Base-by-base conservation (phyloP, 35 echinoderm and acorn worm genomes). In the Lytechinus pictus region DNA sequence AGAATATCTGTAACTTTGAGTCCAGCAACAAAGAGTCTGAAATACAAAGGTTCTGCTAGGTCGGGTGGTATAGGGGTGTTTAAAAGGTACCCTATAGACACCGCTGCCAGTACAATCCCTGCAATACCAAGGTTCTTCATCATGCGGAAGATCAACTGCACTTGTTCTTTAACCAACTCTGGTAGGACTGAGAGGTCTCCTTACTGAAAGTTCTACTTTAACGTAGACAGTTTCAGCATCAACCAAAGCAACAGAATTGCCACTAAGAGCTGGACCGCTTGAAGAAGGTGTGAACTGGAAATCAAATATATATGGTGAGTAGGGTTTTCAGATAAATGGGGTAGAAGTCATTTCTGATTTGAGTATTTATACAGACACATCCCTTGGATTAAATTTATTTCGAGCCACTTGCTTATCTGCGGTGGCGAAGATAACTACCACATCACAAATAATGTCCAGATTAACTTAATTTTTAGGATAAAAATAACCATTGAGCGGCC, bases 11-110 rank as follows among this genome's bases (percentile, higher is more conserved):
- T 29, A 51, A 27, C 6, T 53, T 89, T 89, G 28, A 53, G 28
- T 89, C 87, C 87, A 27, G 87, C 87, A 10, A 89, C 87, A 11
- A 89, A 19, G 27, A 89, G 87, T 89, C 87, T 33, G 13, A 89
- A 89, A n/a, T 19, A 53, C 87, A 27, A 89, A 9, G 87, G 87
- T 44, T 9, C 9, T 1, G 52, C 87, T 11, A 89, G 27, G 11
- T 53, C 87, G 5, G 28, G 14, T 12, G 87, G 87, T 51, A 89
- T 89, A 51, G 87, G 87, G 28, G 87, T 89, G 87, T 89, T 27
- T 8, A 89, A 27, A 29, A 89, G 52, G 52, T 89, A 89, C 27
- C 87, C 87, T 53, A 89, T 21, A 71, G 24, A 71, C 19, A 71
- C 61, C 61, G 61, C 61, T 71, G 6, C 13, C 13, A 71, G 61